Evolutionary conservation across 37 sponge, comb jelly and placozoan genomes (phyloP).

Genomic region (Crambe crambe): DNA sequence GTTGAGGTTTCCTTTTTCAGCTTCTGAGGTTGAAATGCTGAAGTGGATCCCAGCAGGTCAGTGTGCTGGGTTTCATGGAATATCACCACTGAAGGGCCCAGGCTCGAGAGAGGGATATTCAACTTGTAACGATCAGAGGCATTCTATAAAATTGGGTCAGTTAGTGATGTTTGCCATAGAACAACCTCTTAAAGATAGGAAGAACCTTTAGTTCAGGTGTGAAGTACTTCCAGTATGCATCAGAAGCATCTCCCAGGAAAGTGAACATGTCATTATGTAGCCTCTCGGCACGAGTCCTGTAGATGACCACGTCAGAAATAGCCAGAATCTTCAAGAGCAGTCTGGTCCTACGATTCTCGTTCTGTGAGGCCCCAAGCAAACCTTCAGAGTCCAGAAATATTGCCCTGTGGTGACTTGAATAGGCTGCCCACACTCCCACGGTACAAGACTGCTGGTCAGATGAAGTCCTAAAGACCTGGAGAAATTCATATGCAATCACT

Average conservation of each 20-base stretch:
- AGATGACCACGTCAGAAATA: constrained; percentile 92
- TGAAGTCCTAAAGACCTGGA: constrained; percentile 79
- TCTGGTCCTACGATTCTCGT: constrained; percentile 76
- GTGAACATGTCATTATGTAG: constrained; percentile 94
- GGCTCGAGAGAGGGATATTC: constrained; percentile 59
- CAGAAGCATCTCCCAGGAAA: constrained; percentile 89
- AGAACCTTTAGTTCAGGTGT: constrained; percentile 70
- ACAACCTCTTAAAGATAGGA: no score
- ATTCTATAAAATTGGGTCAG: constrained; percentile 7
- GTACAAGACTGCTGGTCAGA: constrained; percentile 76
- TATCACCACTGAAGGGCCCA: constrained; percentile 87
- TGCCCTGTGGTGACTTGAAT: constrained; percentile 48
- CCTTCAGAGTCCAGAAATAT: constrained; percentile 93
- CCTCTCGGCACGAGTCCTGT: constrained; percentile 89
- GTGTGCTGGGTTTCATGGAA: constrained; percentile 94
- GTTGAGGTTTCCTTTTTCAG: neutral
- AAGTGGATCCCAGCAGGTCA: constrained; percentile 56
- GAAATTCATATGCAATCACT: neutral
- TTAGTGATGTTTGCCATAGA: neutral
- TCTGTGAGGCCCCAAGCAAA: constrained; percentile 72
- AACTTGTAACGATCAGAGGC: constrained; percentile 51
- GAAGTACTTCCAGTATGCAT: constrained; percentile 85
- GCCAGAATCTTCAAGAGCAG: constrained; percentile 90
- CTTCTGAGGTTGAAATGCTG: neutral
- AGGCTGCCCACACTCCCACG: constrained; percentile 92